Evolutionary conservation across 2,797 vertebrate genomes (phyloP).

Genomic region (Sebastes vulpes): DNA sequence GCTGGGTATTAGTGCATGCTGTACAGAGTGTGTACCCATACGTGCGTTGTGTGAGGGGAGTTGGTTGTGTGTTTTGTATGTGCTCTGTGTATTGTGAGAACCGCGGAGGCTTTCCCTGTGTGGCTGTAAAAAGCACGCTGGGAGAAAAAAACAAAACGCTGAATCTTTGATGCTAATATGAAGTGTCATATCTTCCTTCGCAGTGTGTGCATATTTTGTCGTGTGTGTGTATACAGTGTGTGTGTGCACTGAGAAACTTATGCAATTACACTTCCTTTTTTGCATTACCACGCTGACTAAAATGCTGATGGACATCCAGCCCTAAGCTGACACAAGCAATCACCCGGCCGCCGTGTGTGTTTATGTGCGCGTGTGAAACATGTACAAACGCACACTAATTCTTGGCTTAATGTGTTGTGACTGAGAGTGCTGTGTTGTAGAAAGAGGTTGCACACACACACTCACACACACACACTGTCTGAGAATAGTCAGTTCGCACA

Average conservation of each 20-base stretch:
- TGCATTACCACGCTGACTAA: constrained; percentile 44
- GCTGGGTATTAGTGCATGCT: background rate
- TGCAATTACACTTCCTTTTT: constrained; percentile 67
- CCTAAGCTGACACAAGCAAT: constrained; percentile 70
- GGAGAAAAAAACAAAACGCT: constrained; percentile 30
- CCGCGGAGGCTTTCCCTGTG: constrained; percentile 54
- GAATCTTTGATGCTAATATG: constrained; percentile 77
- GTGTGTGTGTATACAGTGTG: constrained; percentile 55
- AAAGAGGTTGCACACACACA: constrained; percentile 6
- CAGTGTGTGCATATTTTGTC: constrained; percentile 45
- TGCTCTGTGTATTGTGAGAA: constrained; percentile 27
- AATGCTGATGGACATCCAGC: constrained; percentile 67
- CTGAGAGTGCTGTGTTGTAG: constrained; percentile 25
- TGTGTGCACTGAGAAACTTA: constrained; percentile 60
- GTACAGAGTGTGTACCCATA: background rate
- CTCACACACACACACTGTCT: constrained; percentile 24
- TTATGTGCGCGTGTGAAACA: background rate
- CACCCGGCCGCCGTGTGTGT: constrained; percentile 20
- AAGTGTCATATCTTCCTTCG: constrained; percentile 68
- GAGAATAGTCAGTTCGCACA: constrained; percentile 56
- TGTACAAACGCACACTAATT: constrained; percentile 49
- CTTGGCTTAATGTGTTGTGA: constrained; percentile 52
- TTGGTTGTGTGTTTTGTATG: background rate
- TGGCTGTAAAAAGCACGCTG: constrained; percentile 46
- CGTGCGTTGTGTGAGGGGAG: background rate